phyloP scores from a whole-genome alignment of 2,113 vertebrate genomes.

The Haemorhous mexicanus region DNA sequence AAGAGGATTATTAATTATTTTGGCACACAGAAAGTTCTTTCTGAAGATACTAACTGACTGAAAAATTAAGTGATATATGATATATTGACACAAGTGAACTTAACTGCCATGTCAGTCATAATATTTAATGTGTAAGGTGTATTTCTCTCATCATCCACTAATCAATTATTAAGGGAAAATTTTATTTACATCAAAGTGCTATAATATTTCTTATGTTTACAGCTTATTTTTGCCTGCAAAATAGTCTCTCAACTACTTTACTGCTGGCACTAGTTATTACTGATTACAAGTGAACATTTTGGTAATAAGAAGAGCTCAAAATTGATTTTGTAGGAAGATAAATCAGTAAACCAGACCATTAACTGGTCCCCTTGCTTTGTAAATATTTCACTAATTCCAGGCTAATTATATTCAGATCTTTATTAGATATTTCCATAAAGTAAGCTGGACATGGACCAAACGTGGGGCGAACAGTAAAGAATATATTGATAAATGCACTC shows the following conservation, averaged over 20 bases:
- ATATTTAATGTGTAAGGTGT: neutral
- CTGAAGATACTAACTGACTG: neutral
- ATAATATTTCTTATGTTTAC: slow-evolving; percentile 21
- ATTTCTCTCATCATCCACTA: slow-evolving; percentile 5
- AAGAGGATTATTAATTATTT: neutral
- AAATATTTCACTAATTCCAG: slow-evolving; percentile 22
- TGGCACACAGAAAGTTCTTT: neutral
- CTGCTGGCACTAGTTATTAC: neutral
- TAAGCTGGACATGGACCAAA: neutral
- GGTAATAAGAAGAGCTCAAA: neutral
- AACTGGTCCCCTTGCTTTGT: neutral
- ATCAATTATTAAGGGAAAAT: slow-evolving; percentile 47
- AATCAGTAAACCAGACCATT: slow-evolving; percentile 18
- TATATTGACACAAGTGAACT: neutral
- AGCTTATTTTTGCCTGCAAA: slow-evolving; percentile 9
- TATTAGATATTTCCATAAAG: neutral
- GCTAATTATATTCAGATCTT: slow-evolving; percentile 13
- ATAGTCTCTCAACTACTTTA: neutral
- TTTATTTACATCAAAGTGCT: slow-evolving; percentile 40
- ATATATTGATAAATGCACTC: slow-evolving; percentile 52
- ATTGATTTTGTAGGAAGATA: slow-evolving; percentile 11
- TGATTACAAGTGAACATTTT: slow-evolving; percentile 20
- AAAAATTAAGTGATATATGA: neutral
- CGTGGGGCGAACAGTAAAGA: neutral
- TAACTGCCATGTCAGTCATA: neutral